Conservation (phyloP, 2,797 vertebrate genomes). For the Sebastes jordani region DNA sequence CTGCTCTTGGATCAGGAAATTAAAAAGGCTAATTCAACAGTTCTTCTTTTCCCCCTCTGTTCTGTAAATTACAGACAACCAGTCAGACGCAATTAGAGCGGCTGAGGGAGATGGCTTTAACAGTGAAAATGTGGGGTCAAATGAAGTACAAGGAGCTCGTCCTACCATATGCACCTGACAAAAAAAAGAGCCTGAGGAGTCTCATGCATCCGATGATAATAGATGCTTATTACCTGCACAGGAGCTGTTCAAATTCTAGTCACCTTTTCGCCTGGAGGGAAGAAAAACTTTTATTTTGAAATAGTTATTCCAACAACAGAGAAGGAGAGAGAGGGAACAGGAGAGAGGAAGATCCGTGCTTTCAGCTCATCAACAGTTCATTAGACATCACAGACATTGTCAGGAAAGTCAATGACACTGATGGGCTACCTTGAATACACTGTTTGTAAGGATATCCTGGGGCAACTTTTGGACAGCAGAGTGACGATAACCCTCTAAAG, state of each 20-base stretch:
- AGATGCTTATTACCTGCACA: background rate
- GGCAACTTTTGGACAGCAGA: slow-evolving; percentile 1
- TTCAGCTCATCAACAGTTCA: slow-evolving; percentile 38
- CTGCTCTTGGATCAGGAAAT: slow-evolving; percentile 38
- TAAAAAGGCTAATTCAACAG: slow-evolving; percentile 55
- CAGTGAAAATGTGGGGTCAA: slow-evolving; percentile 32
- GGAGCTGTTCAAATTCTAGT: background rate
- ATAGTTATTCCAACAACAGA: background rate
- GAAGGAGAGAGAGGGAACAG: background rate
- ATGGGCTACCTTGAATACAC: slow-evolving; percentile 12
- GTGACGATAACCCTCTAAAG: background rate
- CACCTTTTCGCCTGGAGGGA: background rate
- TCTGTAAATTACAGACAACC: slow-evolving; percentile 46
- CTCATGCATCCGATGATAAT: background rate
- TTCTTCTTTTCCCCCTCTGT: slow-evolving; percentile 22
- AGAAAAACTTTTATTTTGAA: background rate
- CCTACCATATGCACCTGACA: background rate
- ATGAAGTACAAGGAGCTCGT: slow-evolving; percentile 11
- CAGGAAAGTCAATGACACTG: slow-evolving; percentile 24
- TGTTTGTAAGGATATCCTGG: slow-evolving; percentile 2
- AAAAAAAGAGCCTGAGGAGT: background rate
- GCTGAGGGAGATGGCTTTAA: slow-evolving; percentile 19
- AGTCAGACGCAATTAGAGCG: slow-evolving; percentile 38
- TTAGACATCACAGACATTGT: slow-evolving; percentile 19
- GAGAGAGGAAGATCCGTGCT: background rate